Conservation (phyloP, 2,888 invertebrate species). For the Volucella inanis region DNA sequence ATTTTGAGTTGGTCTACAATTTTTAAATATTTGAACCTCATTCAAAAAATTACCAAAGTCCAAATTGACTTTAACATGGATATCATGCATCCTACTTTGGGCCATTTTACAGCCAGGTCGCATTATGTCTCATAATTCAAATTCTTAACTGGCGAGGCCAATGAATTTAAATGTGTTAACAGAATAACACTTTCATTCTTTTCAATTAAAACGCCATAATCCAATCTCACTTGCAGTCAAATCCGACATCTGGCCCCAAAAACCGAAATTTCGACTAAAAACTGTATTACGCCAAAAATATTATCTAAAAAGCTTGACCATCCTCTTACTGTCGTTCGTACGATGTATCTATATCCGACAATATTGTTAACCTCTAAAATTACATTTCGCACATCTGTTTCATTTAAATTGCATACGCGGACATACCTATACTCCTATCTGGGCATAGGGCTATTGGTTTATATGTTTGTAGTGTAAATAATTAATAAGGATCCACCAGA, state of each 20-base stretch:
- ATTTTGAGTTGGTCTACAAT: no score
- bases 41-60: no score
- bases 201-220: conserved; percentile 4
- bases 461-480: conserved; percentile 65
- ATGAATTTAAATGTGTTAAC: not conserved
- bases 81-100: no score
- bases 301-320: conserved; percentile 52
- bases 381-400: conserved; percentile 72
- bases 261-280: conserved; percentile 57
- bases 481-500: conserved; percentile 72
- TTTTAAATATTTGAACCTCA: no score
- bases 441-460: not conserved
- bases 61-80: no score
- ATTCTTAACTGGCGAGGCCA: no score
- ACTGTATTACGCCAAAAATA: conserved; percentile 67
- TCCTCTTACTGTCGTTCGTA: not conserved
- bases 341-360: conserved; percentile 9
- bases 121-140: no score
- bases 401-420: conserved; percentile 35
- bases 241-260: not conserved
- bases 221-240: not conserved
- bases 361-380: conserved; percentile 63
- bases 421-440: conserved; percentile 8
- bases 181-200: not conserved
- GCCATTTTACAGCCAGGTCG: no score